A percentile compares a stretch with the other conserved stretches of the same genome.
Evolutionary conservation across 2,797 vertebrate genomes (phyloP).

Genomic region (Gymnoscopelus braueri): DNA sequence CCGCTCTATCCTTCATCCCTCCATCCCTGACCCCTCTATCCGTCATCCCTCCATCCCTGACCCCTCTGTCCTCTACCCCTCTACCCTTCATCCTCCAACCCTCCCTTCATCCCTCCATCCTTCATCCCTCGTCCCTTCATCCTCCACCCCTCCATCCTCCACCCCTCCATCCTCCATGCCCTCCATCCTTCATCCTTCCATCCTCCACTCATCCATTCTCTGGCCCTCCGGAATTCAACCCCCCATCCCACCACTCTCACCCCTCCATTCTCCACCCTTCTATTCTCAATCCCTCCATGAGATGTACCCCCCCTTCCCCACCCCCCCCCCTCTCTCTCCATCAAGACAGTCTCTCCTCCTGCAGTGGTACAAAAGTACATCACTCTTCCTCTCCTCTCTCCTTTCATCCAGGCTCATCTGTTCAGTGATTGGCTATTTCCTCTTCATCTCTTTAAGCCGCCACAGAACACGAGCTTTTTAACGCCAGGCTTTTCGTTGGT

Average conservation of each 20-base stretch:
- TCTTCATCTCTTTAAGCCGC: slow-evolving; percentile 56
- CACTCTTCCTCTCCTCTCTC: not conserved
- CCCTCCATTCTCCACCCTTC: no score
- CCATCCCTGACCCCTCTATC: no score
- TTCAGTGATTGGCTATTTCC: slow-evolving; percentile 33
- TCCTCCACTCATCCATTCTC: no score
- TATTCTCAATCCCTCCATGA: no score
- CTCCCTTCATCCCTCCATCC: not conserved
- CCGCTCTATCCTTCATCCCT: not conserved
- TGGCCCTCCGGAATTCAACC: no score
- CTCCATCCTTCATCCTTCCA: no score
- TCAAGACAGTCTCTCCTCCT: not conserved
- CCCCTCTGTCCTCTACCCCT: no score
- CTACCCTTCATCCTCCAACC: no score
- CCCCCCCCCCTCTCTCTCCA: not conserved
- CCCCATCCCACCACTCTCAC: no score
- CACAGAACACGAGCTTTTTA: slow-evolving; percentile 42
- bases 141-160: not conserved
- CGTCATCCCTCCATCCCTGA: no score
- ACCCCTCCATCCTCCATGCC: not conserved
- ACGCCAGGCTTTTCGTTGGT: slow-evolving; percentile 20
- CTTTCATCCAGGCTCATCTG: slow-evolving; percentile 30
- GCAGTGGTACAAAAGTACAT: not conserved
- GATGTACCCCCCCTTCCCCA: no score
- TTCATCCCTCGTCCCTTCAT: not conserved